Percentiles rank a stretch among this genome's conserved stretches.
Conservation (phyloP, 2,797 vertebrate genomes). For the Propithecus perrieri region DNA sequence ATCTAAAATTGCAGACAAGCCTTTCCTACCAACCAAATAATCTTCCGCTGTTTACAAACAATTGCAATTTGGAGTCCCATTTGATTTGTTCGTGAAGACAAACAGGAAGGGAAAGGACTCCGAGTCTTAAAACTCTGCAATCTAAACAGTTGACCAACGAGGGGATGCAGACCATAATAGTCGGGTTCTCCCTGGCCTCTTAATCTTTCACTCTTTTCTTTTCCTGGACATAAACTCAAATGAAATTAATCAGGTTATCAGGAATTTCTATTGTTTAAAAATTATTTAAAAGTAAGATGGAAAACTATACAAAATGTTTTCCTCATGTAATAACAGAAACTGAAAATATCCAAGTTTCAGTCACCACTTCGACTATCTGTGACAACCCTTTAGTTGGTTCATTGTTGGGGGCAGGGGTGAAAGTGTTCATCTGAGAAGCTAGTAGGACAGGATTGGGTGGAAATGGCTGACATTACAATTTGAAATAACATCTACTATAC, state of each 20-base stretch:
- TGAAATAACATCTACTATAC: neutral
- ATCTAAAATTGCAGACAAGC: conserved; percentile 78
- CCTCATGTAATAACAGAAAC: conserved; percentile 16
- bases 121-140: conserved; percentile 60
- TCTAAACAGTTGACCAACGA: conserved; percentile 62
- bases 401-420: neutral
- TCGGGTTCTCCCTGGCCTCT: neutral
- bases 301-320: conserved; percentile 55
- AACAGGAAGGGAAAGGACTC: conserved; percentile 80
- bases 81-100: conserved; percentile 69
- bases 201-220: neutral
- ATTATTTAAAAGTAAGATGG: conserved; percentile 59
- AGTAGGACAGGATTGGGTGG: neutral
- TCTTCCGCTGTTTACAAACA: conserved; percentile 81
- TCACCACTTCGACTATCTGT: neutral
- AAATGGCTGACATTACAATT: neutral
- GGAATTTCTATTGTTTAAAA: conserved; percentile 66
- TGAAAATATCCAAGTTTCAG: conserved; percentile 15
- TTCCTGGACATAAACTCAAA: conserved; percentile 65
- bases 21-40: conserved; percentile 74
- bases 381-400: neutral
- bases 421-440: neutral
- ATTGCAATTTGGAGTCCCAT: conserved; percentile 67
- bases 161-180: conserved; percentile 20
- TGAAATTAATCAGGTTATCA: conserved; percentile 61